phyloP scores from a whole-genome alignment of 37 sponge, comb jelly and placozoan species.

The Ianthella basta region DNA sequence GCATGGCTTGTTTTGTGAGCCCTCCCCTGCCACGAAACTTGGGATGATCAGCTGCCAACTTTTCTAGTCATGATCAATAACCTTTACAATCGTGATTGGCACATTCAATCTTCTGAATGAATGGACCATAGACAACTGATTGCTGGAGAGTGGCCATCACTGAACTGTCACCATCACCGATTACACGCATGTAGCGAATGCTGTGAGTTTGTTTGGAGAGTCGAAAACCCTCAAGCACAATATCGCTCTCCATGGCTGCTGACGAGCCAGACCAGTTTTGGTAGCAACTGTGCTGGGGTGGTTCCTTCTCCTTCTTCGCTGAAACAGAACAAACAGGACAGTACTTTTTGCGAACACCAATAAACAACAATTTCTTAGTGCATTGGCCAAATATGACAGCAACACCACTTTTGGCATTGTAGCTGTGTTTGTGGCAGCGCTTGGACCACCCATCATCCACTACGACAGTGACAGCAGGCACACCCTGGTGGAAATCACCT shows the following conservation, averaged over 20 bases:
- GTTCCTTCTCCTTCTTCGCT: not conserved
- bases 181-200: constrained; percentile 15
- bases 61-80: not conserved
- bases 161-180: constrained; percentile 39
- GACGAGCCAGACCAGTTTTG: constrained; percentile 3
- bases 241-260: constrained; percentile 14
- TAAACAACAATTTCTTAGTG: not conserved
- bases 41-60: not conserved
- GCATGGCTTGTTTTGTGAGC: not conserved
- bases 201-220: no score
- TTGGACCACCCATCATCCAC: constrained; percentile 71
- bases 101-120: not conserved
- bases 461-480: constrained; percentile 53
- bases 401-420: constrained; percentile 13
- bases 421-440: constrained; percentile 27
- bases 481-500: constrained; percentile 38
- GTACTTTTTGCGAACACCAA: constrained; percentile 2
- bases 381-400: not conserved
- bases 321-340: not conserved
- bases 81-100: constrained; percentile 1
- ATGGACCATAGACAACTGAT: not conserved
- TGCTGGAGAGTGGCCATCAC: not conserved
- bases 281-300: constrained; percentile 6
- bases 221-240: not conserved
- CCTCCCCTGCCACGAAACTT: not conserved